These are phyloP conservation scores for Autographa pulchrina DNA, from an alignment of 2,888 invertebrate species.

Conservation along the genomic window DNA sequence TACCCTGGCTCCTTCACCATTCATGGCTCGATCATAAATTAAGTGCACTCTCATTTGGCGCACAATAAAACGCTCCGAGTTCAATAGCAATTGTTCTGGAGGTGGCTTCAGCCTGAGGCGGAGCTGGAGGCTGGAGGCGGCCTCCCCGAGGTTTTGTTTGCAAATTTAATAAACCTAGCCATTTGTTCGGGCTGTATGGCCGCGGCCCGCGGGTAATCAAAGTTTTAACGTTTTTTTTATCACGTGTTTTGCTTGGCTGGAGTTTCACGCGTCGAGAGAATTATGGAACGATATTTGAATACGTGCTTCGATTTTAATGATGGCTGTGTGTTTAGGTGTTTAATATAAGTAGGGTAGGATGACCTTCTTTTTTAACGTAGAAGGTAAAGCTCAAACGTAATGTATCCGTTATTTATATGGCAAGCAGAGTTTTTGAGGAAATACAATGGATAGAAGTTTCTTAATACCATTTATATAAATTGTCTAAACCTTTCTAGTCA, in stretches of 20 bases:
- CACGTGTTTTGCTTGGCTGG: conserved; percentile 22
- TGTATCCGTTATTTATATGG: no score
- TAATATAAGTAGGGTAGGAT: neutral
- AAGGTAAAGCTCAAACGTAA: neutral
- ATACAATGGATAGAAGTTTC: no score
- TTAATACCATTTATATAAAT: no score
- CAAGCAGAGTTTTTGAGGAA: no score
- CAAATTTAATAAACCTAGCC: conserved; percentile 58
- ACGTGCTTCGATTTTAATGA: neutral
- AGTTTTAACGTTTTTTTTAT: conserved; percentile 49
- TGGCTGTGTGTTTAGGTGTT: neutral
- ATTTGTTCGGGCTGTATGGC: conserved; percentile 53
- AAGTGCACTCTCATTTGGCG: conserved; percentile 70
- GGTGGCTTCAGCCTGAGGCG: neutral
- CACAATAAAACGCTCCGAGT: conserved; percentile 56
- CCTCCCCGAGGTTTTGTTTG: conserved; percentile 52
- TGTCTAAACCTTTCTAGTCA: no score
- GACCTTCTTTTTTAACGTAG: no score
- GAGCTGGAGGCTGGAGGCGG: conserved; percentile 25
- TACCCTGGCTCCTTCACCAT: conserved; percentile 51
- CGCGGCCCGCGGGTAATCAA: conserved; percentile 50
- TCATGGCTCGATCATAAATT: conserved; percentile 70
- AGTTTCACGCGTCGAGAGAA: conserved; percentile 14
- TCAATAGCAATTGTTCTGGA: conserved; percentile 66
- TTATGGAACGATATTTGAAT: neutral